Conservation (phyloP, 2,888 invertebrate species). For the Nephrotoma guestfalica region DNA sequence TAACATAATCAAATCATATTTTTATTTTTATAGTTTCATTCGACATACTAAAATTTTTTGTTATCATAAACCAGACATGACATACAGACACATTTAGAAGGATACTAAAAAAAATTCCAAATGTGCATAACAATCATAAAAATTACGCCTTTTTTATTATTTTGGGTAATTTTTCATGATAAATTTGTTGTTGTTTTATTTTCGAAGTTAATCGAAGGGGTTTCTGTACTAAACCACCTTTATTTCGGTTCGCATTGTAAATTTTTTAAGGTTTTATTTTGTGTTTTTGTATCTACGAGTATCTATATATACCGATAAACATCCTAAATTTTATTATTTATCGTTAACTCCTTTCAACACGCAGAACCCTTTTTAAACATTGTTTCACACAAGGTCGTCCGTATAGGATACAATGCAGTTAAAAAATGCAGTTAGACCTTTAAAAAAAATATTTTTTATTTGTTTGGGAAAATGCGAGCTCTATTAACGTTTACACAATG, state of each 20-base stretch:
- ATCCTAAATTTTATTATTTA: neutral
- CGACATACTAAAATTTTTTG: neutral
- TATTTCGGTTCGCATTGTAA: neutral
- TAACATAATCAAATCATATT: neutral
- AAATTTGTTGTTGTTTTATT: neutral
- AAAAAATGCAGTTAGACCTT: neutral
- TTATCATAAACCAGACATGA: neutral
- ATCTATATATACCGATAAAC: neutral
- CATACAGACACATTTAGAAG: neutral
- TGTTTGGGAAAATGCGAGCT: neutral
- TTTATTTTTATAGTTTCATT: neutral
- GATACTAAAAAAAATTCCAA: neutral
- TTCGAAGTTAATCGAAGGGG: neutral
- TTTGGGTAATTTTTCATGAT: neutral
- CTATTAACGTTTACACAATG: neutral
- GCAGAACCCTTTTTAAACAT: neutral
- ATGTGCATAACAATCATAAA: neutral
- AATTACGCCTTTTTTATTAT: neutral
- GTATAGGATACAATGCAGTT: neutral
- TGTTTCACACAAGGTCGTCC: neutral
- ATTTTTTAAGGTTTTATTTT: neutral
- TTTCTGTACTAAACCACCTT: neutral
- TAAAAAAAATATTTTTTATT: neutral
- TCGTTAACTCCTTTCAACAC: neutral
- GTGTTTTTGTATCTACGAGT: neutral